Conservation (phyloP, 2,113 vertebrate species). For the Nymphicus hollandicus region DNA sequence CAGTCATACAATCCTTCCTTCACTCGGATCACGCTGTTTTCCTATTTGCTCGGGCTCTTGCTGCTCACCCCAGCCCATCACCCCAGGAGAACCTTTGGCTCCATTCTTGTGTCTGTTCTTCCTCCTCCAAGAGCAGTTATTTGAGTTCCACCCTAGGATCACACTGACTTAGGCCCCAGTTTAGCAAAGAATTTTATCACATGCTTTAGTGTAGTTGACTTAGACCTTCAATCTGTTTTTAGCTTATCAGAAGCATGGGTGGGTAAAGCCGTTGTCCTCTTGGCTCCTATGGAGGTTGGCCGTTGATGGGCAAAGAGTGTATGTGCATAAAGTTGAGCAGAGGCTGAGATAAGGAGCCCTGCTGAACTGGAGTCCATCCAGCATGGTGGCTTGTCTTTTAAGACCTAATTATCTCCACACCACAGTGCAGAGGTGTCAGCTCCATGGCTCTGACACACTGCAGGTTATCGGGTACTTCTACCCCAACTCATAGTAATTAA, state of each 20-base stretch:
- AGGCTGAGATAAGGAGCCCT: background rate
- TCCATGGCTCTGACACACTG: rapidly evolving
- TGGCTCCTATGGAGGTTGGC: background rate
- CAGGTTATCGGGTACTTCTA: background rate
- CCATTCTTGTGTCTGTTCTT: background rate
- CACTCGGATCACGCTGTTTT: background rate
- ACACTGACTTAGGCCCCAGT: conserved; percentile 29
- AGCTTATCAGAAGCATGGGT: conserved; percentile 18
- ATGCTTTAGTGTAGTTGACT: background rate
- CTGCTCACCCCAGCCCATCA: background rate
- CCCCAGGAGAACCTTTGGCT: conserved; percentile 16
- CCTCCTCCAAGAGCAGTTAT: conserved; percentile 7
- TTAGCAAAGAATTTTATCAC: conserved; percentile 50
- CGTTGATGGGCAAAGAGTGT: background rate
- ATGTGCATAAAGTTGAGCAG: background rate
- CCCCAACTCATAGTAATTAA: background rate
- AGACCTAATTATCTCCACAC: background rate
- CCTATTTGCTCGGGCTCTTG: background rate
- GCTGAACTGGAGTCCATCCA: background rate
- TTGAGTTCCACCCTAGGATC: conserved; percentile 31
- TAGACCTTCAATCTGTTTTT: background rate
- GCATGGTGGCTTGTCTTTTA: background rate
- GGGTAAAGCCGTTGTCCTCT: background rate
- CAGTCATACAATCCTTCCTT: background rate
- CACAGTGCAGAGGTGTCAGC: background rate